Evolutionary conservation across 2,888 invertebrate genomes (phyloP).

Genomic region (Gymnosoma rotundatum): DNA sequence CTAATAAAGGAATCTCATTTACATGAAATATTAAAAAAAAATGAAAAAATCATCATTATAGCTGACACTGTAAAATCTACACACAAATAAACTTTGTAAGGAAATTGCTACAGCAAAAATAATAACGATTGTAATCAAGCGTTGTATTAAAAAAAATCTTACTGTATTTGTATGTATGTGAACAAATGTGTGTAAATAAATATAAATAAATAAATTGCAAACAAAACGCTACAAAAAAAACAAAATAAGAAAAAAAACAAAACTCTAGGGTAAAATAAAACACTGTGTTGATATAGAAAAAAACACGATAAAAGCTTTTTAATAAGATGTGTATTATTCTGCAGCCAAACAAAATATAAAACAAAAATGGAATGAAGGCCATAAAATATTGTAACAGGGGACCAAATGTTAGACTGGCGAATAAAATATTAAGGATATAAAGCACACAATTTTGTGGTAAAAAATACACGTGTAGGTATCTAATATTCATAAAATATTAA

Average conservation of each 20-base stretch:
- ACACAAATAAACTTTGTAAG: not conserved
- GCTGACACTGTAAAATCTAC: not conserved
- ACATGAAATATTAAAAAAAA: not conserved
- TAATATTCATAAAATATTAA: too few species aligned
- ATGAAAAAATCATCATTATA: not conserved
- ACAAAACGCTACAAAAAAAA: slow-evolving; percentile 1
- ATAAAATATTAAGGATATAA: too few species aligned
- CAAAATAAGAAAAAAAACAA: not conserved
- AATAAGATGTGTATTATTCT: not conserved
- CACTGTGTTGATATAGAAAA: not conserved
- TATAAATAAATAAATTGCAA: slow-evolving; percentile 31
- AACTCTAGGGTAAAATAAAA: not conserved
- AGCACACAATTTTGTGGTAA: too few species aligned
- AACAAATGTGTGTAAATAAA: slow-evolving; percentile 17
- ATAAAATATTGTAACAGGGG: not conserved
- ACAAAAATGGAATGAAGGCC: not conserved
- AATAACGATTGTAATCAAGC: slow-evolving; percentile 13
- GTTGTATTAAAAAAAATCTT: not conserved
- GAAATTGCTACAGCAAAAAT: not conserved
- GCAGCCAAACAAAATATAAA: not conserved
- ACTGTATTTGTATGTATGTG: not conserved
- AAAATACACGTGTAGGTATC: too few species aligned
- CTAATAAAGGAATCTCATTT: not conserved
- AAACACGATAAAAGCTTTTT: not conserved
- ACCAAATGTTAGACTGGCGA: not conserved